A percentile compares a stretch with the other conserved stretches of the same genome.
phyloP scores from a whole-genome alignment of 2,113 vertebrate genomes.

The Planiliza haematocheilus region DNA sequence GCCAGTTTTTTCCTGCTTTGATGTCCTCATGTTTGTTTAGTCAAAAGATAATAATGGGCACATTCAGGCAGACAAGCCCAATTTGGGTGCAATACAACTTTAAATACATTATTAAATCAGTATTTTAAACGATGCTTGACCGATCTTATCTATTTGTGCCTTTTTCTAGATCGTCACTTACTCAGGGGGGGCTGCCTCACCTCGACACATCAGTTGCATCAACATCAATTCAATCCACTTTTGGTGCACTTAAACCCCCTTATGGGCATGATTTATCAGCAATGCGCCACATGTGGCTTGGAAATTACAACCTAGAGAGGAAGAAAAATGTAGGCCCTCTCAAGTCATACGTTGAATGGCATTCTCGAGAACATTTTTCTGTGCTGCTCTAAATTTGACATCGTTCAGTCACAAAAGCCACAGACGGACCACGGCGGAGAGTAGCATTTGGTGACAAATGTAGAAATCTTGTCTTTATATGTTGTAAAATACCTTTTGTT shows the following conservation, averaged over 20 bases:
- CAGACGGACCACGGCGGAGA: constrained; percentile 9
- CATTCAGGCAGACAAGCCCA: no score
- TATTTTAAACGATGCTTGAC: no score
- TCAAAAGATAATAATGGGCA: no score
- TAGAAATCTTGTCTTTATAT: constrained; percentile 12
- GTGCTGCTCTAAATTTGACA: constrained; percentile 23
- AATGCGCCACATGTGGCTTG: constrained; percentile 28
- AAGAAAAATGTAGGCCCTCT: constrained; percentile 38
- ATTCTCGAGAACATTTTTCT: constrained; percentile 30
- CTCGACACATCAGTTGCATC: constrained; percentile 38
- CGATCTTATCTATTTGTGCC: no score
- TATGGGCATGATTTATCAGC: constrained; percentile 55
- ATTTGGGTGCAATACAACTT: no score
- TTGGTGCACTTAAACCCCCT: constrained; percentile 13
- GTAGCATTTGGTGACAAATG: background rate
- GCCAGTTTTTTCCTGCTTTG: no score
- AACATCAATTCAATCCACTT: constrained; percentile 42
- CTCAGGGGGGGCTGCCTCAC: constrained; percentile 3
- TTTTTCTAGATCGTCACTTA: no score
- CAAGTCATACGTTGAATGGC: constrained; percentile 29
- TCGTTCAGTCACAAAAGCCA: constrained; percentile 33
- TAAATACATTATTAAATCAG: no score
- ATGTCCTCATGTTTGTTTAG: no score
- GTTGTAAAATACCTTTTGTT: constrained; percentile 33
- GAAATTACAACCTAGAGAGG: constrained; percentile 22